Evolutionary conservation across 2,797 vertebrate genomes (phyloP).

Genomic region (Enteromius fasciolatus): DNA sequence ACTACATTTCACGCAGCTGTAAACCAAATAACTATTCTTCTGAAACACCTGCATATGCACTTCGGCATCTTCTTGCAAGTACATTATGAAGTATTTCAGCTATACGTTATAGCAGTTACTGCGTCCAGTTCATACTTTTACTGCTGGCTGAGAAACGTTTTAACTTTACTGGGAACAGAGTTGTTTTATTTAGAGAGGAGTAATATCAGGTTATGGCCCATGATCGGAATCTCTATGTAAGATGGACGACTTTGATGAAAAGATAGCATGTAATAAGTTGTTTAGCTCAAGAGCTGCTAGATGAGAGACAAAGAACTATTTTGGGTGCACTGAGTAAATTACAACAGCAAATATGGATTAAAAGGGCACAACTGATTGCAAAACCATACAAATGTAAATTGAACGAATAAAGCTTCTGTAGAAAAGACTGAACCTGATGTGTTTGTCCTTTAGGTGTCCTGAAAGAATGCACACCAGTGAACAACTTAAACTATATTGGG

Average conservation of each 20-base stretch:
- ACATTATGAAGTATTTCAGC: conserved; percentile 5
- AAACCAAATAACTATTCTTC: conserved; percentile 58
- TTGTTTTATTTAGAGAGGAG: conserved; percentile 11
- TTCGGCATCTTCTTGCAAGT: conserved; percentile 56
- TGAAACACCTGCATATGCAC: conserved; percentile 72
- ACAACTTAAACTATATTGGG: neutral
- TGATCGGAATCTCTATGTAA: neutral
- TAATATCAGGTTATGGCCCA: neutral
- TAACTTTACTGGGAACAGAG: neutral
- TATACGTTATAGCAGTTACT: conserved; percentile 13
- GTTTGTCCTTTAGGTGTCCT: neutral
- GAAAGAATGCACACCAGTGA: neutral
- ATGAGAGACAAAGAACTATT: conserved; percentile 2
- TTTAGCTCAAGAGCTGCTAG: conserved; percentile 29
- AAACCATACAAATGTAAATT: conserved; percentile 52
- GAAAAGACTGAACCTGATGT: conserved; percentile 58
- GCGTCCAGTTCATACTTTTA: conserved; percentile 9
- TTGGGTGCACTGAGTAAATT: neutral
- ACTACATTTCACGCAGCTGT: conserved; percentile 34
- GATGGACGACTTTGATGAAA: neutral
- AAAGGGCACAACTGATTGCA: neutral
- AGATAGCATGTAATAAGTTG: conserved; percentile 16
- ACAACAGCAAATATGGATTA: neutral
- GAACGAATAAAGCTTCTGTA: conserved; percentile 78
- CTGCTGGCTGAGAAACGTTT: neutral